Evolutionary conservation across 2,888 invertebrate species (phyloP).

Genomic region (Apodemia duryi): DNA sequence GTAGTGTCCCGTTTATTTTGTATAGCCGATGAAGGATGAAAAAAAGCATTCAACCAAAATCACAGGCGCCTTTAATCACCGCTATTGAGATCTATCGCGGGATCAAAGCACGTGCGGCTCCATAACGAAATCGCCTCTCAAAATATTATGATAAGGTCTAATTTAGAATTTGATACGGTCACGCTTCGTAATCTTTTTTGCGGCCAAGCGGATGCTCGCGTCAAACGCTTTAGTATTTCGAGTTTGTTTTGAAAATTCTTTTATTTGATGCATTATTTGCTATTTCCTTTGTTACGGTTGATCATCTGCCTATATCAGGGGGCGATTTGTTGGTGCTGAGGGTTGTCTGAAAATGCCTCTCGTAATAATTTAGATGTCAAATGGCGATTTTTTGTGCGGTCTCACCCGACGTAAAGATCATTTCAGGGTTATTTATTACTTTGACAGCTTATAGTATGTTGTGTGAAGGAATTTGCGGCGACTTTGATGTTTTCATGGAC

Average conservation of each 20-base stretch:
- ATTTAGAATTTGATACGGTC: constrained; percentile 54
- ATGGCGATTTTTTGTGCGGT: constrained; percentile 61
- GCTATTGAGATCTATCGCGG: constrained; percentile 78
- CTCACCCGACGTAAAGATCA: constrained; percentile 59
- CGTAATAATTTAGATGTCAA: constrained; percentile 80
- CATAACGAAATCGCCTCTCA: constrained; percentile 62
- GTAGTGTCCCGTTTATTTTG: constrained; percentile 71
- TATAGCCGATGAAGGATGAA: constrained; percentile 70
- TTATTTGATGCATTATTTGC: constrained; percentile 77
- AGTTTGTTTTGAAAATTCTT: constrained; percentile 81
- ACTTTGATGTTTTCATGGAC: constrained; percentile 56
- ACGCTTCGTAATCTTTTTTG: constrained; percentile 61
- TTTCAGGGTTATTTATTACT: constrained; percentile 76
- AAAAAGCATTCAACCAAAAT: constrained; percentile 76
- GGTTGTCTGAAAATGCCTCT: constrained; percentile 65
- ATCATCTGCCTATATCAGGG: constrained; percentile 65
- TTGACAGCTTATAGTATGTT: constrained; percentile 63
- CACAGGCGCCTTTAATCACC: constrained; percentile 80
- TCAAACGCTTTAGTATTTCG: constrained; percentile 79
- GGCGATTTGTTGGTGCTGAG: constrained; percentile 61
- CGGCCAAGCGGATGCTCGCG: constrained; percentile 76
- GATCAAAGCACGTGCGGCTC: constrained; percentile 64
- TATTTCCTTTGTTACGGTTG: constrained; percentile 66
- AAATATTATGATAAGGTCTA: constrained; percentile 64
- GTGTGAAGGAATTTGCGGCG: constrained; percentile 64